Conservation (phyloP, 2,797 vertebrate genomes). For the Sus cebifrons region DNA sequence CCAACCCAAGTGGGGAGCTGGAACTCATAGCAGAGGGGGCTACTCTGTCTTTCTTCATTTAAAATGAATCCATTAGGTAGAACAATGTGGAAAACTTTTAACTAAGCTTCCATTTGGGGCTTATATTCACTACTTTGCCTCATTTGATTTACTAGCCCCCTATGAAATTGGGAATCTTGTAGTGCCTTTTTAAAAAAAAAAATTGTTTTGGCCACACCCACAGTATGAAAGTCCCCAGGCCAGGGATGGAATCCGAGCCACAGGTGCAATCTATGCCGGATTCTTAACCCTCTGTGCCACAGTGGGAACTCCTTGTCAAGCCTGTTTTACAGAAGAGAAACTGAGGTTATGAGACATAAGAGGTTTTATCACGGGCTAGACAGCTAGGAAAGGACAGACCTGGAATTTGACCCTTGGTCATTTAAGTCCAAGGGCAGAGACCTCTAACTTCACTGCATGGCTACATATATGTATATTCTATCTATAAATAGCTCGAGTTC, state of each 20-base stretch:
- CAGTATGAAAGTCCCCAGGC: too few species aligned
- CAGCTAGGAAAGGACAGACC: not conserved
- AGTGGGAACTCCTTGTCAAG: too few species aligned
- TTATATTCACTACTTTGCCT: not conserved
- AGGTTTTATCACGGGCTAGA: not conserved
- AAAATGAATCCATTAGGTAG: not conserved
- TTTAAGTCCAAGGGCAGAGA: not conserved
- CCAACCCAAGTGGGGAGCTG: not conserved
- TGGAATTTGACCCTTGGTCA: not conserved
- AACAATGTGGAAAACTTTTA: not conserved
- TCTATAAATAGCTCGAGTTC: not conserved
- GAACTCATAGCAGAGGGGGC: not conserved
- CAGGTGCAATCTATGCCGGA: too few species aligned
- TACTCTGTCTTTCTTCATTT: not conserved
- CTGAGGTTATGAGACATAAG: not conserved
- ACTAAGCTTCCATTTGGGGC: not conserved
- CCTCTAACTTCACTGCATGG: not conserved
- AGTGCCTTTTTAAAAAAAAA: not conserved
- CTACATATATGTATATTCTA: rapidly evolving
- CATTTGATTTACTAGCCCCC: not conserved
- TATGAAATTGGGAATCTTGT: not conserved
- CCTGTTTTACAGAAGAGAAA: not conserved
- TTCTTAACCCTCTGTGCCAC: too few species aligned
- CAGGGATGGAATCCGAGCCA: too few species aligned
- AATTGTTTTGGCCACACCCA: too few species aligned